Percentiles rank a stretch among this genome's conserved stretches.
Evolutionary conservation across 2,797 vertebrate species (phyloP).

Genomic region (Pygocentrus nattereri): DNA sequence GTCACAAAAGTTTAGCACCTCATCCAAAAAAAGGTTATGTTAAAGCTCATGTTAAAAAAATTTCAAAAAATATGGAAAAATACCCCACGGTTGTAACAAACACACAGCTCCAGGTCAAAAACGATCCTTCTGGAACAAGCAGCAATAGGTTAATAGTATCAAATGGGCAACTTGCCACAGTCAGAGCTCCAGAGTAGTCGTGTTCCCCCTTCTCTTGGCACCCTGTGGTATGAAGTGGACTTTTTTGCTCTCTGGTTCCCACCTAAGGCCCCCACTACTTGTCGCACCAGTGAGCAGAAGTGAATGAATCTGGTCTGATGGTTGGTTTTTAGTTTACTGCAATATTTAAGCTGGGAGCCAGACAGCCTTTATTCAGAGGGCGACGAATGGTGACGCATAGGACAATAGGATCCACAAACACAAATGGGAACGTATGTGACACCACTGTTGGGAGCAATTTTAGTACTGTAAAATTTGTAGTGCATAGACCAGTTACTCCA

Average conservation of each 20-base stretch:
- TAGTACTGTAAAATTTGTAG: conserved; percentile 23
- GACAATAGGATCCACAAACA: conserved; percentile 75
- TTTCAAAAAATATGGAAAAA: not conserved
- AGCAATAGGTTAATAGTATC: conserved; percentile 56
- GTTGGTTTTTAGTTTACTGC: conserved; percentile 87
- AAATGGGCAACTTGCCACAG: conserved; percentile 84
- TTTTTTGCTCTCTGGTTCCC: conserved; percentile 78
- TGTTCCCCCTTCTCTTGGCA: conserved; percentile 75
- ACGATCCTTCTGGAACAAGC: conserved; percentile 28
- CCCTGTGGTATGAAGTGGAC: conserved; percentile 79
- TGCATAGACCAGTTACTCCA: not conserved
- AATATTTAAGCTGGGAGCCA: conserved; percentile 87
- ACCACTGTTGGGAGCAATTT: conserved; percentile 26
- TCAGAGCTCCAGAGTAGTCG: conserved; percentile 77
- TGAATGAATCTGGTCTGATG: conserved; percentile 88
- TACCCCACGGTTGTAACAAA: not conserved
- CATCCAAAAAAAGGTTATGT: not conserved
- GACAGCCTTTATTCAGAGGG: conserved; percentile 87
- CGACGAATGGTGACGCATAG: conserved; percentile 75
- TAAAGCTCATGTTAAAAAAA: not conserved
- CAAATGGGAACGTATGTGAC: conserved; percentile 60
- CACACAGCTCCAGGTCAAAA: not conserved
- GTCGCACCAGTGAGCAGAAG: conserved; percentile 87
- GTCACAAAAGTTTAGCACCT: conserved; percentile 13
- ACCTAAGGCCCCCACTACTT: conserved; percentile 82